phyloP scores from a whole-genome alignment of 2,797 vertebrate genomes.

The Tragopan temminckii region DNA sequence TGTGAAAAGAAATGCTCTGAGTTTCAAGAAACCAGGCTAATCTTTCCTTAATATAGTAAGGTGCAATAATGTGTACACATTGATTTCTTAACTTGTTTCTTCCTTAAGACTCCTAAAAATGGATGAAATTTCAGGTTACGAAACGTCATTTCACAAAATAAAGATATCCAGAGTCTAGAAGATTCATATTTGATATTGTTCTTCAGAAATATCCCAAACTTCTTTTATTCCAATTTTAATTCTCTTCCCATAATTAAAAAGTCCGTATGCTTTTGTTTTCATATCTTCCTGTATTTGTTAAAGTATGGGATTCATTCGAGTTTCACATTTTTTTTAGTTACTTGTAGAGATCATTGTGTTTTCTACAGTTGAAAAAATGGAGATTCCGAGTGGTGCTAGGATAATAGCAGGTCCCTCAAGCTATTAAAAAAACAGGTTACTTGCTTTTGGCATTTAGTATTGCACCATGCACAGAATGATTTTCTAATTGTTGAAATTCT shows the following conservation, averaged over 20 bases:
- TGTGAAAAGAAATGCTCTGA: background rate
- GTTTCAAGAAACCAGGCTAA: background rate
- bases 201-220: background rate
- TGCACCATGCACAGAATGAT: background rate
- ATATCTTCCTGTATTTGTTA: background rate
- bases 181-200: background rate
- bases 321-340: background rate
- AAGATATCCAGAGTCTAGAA: background rate
- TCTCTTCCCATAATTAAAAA: background rate
- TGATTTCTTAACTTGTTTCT: slow-evolving; percentile 7
- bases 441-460: background rate
- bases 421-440: background rate
- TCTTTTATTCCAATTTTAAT: background rate
- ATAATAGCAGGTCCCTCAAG: background rate
- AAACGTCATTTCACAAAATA: slow-evolving; percentile 16
- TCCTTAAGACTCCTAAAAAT: slow-evolving; percentile 18
- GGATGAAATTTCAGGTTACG: background rate
- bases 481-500: background rate
- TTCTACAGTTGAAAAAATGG: background rate
- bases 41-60: background rate
- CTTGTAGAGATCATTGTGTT: background rate
- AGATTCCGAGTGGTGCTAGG: background rate
- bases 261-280: background rate
- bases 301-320: background rate
- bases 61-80: background rate